phyloP scores from a whole-genome alignment of 2,797 vertebrate genomes.

The Enteromius trimaculatus region DNA sequence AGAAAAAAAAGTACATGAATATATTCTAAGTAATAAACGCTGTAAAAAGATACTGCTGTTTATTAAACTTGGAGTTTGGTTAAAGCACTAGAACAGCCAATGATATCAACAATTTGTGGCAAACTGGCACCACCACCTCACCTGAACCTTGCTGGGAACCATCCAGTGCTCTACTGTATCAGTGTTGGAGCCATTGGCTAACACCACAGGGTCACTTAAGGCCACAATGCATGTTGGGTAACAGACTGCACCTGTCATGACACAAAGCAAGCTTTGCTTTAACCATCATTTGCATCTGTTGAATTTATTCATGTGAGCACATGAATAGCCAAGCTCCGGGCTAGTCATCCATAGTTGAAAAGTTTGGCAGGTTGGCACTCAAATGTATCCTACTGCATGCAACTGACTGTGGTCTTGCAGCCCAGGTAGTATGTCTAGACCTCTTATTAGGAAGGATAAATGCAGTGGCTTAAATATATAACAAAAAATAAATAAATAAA shows the following conservation, averaged over 20 bases:
- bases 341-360: constrained; percentile 59
- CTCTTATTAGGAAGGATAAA: not conserved
- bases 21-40: not conserved
- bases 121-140: constrained; percentile 65
- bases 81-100: constrained; percentile 5
- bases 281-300: constrained; percentile 62
- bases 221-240: constrained; percentile 83
- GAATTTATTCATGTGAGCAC: constrained; percentile 67
- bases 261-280: constrained; percentile 51
- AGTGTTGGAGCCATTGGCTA: constrained; percentile 82
- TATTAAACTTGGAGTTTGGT: constrained; percentile 1
- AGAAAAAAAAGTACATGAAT: not conserved
- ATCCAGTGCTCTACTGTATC: constrained; percentile 89
- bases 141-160: constrained; percentile 87
- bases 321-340: constrained; percentile 51
- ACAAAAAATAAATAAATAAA: too few relatives aligned
- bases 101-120: constrained; percentile 24
- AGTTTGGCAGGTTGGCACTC: constrained; percentile 56
- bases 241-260: constrained; percentile 85
- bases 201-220: constrained; percentile 84
- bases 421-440: constrained; percentile 28
- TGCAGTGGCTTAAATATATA: constrained; percentile 8
- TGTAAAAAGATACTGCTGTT: not conserved
- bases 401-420: constrained; percentile 34
- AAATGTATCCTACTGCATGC: constrained; percentile 52